Evolutionary conservation across 1,140 invertebrate species (phyloP), one percentile per base, ranked within the genome.

Genomic region (Drosophila bipectinata): DNA sequence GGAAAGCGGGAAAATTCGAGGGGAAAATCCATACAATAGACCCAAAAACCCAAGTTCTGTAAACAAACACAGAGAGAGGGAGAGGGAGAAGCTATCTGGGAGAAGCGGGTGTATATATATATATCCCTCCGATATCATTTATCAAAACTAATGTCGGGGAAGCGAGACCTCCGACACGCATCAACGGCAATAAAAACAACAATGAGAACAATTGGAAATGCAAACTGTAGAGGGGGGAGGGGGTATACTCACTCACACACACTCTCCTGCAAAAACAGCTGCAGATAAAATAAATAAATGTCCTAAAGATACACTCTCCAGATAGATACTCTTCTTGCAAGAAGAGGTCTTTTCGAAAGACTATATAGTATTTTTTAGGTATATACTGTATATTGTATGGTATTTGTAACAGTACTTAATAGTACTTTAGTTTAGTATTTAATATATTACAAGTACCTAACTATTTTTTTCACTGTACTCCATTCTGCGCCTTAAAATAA

Each of bases 121-220:
- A 18, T 18, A 18, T 52, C 49, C 59, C 59, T 53, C 26, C 41
- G 68, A 77, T 44, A 77, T 79, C 69, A 78, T 77, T 79, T 79
- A 79, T 79, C 77, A 78, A 73, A 68, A 68, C 62, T 77, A 77
- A 79, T 77, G 77, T 69, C 61, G 55, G 74, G 58, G 32, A 41
- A 47, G 52, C 32, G 24, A 52, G 54, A 28, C 34, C 18, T 48
- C 58, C 55, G 44, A 49, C 59, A 67, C 57, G 56, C 56, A 59
- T 60, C 37, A 59, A 54, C 51, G 37, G 59, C 59, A 62, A 54
- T 32, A 54, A 45, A 41, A 45, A 44, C 44, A 58, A 62, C 59
- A 62, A 62, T 54, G 37, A 14, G 26, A 61, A 60, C 49, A 9
- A 18, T 60, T 41, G 6, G 10, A 26, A 41, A 14, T 53, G 58